Evolutionary conservation across 2,888 invertebrate genomes (phyloP).

Genomic region (Zaprionus lineosus): DNA sequence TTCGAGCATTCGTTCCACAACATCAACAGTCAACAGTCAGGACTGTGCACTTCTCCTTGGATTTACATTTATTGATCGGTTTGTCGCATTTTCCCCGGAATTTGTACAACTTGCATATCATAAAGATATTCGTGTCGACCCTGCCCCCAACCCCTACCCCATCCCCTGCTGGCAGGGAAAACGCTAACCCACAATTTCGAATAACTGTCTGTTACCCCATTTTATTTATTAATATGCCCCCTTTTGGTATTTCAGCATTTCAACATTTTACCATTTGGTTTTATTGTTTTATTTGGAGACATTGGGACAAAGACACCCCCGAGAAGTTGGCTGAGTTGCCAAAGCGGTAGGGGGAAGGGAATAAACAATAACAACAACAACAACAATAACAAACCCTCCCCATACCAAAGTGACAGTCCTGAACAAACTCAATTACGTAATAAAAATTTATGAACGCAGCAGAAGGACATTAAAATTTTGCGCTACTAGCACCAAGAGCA

Average conservation of each 20-base stretch:
- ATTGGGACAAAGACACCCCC: constrained; percentile 41
- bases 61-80: constrained; percentile 60
- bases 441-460: constrained; percentile 74
- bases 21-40: background rate
- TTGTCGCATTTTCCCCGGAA: background rate
- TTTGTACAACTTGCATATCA: constrained; percentile 39
- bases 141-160: constrained; percentile 6
- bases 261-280: constrained; percentile 56
- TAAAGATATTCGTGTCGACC: constrained; percentile 47
- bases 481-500: constrained; percentile 20
- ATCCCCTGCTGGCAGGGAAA: too few species aligned
- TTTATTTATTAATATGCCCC: constrained; percentile 67
- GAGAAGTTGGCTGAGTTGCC: constrained; percentile 6
- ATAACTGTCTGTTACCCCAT: constrained; percentile 31
- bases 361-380: constrained; percentile 17
- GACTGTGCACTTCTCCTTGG: constrained; percentile 1
- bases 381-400: constrained; percentile 1
- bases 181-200: too few species aligned
- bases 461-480: constrained; percentile 64
- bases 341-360: too few species aligned
- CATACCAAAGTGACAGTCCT: too few species aligned
- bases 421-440: constrained; percentile 72
- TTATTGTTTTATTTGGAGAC: constrained; percentile 73
- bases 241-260: constrained; percentile 37
- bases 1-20: background rate